Evolutionary conservation across 1,140 invertebrate species (phyloP).

Genomic region (Pseudachorutes palmiensis): DNA sequence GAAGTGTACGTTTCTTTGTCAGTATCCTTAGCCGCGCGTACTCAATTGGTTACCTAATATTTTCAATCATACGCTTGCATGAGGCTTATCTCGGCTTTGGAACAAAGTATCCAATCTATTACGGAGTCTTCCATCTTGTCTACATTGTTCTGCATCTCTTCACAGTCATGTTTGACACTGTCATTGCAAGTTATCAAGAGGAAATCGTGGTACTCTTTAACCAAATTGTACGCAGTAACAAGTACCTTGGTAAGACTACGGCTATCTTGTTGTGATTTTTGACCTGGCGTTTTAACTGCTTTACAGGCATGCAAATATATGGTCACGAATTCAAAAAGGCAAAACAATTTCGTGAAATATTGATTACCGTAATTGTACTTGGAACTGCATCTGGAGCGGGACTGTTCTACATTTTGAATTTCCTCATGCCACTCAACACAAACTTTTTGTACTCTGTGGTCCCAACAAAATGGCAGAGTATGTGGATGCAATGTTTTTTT

Average conservation of each 20-base stretch:
- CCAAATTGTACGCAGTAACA: neutral
- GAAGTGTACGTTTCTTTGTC: neutral
- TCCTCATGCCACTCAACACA: too few relatives aligned
- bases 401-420: too few relatives aligned
- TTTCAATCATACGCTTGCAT: neutral
- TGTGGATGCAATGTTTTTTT: too few relatives aligned
- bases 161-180: neutral
- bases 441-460: too few relatives aligned
- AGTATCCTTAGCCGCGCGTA: neutral
- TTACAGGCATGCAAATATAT: too few relatives aligned
- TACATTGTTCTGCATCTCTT: neutral
- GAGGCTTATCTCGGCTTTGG: neutral
- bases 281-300: too few relatives aligned
- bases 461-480: too few relatives aligned
- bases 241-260: neutral
- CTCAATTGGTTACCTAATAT: neutral
- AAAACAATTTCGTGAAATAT: too few relatives aligned
- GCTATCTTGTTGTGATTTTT: too few relatives aligned
- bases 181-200: neutral
- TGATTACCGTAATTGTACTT: too few relatives aligned
- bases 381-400: too few relatives aligned
- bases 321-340: too few relatives aligned
- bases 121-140: neutral
- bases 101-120: neutral
- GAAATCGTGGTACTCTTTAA: neutral